Conservation (phyloP, 2,797 vertebrate species). For the Taeniopygia guttata region DNA sequence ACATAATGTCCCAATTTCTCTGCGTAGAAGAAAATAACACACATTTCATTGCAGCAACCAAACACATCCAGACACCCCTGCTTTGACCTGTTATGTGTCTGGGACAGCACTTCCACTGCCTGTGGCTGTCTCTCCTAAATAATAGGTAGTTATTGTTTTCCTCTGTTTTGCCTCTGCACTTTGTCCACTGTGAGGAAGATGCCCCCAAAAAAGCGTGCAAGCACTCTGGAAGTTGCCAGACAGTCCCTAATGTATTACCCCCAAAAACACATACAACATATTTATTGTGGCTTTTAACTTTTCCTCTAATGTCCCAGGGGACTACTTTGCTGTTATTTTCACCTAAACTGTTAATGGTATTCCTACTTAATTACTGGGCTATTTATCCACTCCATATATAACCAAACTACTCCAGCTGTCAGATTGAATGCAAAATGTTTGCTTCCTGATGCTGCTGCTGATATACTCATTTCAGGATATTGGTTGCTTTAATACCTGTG, state of each 20-base stretch:
- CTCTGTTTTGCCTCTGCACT: not conserved
- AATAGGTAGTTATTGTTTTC: not conserved
- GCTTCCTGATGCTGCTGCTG: not conserved
- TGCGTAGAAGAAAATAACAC: rapidly evolving
- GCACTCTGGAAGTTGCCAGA: not conserved
- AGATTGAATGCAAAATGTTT: not conserved
- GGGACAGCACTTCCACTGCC: not conserved
- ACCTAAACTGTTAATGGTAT: not conserved
- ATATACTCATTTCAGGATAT: not conserved
- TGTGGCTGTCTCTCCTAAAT: not conserved
- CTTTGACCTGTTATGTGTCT: rapidly evolving
- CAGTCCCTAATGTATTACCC: not conserved
- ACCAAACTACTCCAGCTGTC: not conserved
- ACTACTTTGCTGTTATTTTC: not conserved
- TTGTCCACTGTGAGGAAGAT: not conserved
- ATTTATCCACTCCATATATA: not conserved
- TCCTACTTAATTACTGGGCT: not conserved
- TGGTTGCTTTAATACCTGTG: not conserved
- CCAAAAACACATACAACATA: rapidly evolving
- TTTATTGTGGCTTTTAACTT: not conserved
- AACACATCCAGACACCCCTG: not conserved
- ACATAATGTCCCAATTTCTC: rapidly evolving
- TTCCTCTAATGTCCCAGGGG: not conserved
- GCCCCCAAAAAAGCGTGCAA: not conserved
- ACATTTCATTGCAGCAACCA: not conserved